Conservation (phyloP, 2,113 vertebrate species). For the Eurystomus gularis region DNA sequence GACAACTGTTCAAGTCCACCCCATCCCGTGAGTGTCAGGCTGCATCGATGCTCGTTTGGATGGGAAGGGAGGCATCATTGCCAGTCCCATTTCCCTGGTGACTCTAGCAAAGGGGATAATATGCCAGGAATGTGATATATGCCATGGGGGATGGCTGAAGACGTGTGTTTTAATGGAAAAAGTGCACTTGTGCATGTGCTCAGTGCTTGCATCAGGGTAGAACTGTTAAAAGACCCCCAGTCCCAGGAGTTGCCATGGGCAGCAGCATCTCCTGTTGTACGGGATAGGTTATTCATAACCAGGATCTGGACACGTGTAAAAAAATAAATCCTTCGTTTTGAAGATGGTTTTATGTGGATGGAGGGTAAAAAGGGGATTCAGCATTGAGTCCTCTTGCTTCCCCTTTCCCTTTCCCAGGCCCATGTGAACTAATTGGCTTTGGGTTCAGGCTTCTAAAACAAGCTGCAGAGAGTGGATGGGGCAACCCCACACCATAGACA, state of each 20-base stretch:
- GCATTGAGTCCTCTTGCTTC: neutral
- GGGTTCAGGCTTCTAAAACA: neutral
- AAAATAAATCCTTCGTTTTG: neutral
- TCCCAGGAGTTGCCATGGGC: neutral
- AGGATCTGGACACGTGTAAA: neutral
- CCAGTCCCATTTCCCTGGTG: neutral
- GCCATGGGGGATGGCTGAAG: neutral
- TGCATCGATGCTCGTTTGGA: rapidly evolving
- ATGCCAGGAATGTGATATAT: neutral
- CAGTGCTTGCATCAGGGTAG: neutral
- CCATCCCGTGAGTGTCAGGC: neutral
- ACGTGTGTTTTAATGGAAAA: neutral
- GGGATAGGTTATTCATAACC: neutral
- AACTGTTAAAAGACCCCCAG: neutral
- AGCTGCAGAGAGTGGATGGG: neutral
- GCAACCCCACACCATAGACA: neutral
- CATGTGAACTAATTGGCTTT: neutral
- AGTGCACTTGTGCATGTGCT: neutral
- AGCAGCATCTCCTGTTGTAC: neutral
- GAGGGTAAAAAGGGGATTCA: neutral
- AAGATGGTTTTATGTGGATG: neutral
- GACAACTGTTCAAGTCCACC: neutral
- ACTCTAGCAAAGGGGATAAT: neutral
- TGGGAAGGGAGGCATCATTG: neutral
- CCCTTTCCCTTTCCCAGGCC: neutral